Evolutionary conservation across 2,113 vertebrate species (phyloP), one percentile per base, ranked within the genome.

Genomic region (Xiphophorus maculatus): DNA sequence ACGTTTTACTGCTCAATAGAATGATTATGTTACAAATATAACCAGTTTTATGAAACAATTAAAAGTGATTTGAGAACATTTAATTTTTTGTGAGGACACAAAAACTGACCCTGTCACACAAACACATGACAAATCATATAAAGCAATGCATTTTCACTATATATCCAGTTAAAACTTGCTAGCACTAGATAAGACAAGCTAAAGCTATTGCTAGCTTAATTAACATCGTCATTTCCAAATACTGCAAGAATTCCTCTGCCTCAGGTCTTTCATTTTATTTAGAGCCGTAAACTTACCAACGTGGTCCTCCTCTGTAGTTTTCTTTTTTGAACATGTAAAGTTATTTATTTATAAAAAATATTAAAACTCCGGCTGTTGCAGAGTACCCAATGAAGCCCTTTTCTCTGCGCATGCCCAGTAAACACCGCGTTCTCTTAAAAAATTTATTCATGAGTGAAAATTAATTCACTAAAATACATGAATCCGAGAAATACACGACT

Each of bases 391-490:
- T 48, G 44, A 48, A 7, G 4, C 17, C 1, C 30, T 5, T 29
- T 19, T 37, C 3, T 28, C n/a, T 74, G 84, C 76, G 67, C 83
- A 84, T 81, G 81, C 79, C 6, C 81, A 86, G 3, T 73, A 3
- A 71, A 64, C 0, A 66, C 19, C 35, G 33, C 44, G 2, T 85
- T 13, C 14, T 25, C 0, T 66, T 72, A 76, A 84, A 82, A 75
- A 81, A 25, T 89, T 89, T 89, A 90, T 89, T 91, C 83, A 73
- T 84, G 84, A 87, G 66, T 54, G 28, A 42, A 61, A 51, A 58
- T 64, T 33, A 25, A 48, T 70, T 74, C 35, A 66, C 17, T 29
- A 83, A 33, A 48, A 4, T 80, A 7, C 13, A 66, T 13, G 30
- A 5, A 37, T 48, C 44, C 15, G 44, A 48, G 17, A 48, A 60